phyloP scores from a whole-genome alignment of 2,888 invertebrate species.

The Trilocha varians region DNA sequence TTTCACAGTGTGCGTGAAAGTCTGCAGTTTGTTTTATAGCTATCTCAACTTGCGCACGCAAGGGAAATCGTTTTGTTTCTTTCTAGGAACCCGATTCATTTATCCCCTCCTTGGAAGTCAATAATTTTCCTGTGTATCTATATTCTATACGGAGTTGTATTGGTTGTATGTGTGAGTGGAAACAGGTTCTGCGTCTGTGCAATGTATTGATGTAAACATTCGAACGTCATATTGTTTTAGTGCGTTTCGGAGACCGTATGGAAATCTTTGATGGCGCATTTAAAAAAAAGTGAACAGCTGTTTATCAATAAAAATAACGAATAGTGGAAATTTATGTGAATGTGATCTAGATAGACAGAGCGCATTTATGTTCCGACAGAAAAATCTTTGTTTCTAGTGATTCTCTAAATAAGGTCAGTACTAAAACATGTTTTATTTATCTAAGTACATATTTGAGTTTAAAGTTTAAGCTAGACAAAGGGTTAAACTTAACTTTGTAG shows the following conservation, averaged over 20 bases:
- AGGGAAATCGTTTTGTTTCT: conserved; percentile 19
- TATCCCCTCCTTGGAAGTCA: conserved; percentile 42
- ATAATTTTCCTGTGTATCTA: conserved; percentile 30
- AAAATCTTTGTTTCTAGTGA: conserved; percentile 18
- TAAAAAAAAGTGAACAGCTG: conserved; percentile 56
- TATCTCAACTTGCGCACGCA: conserved; percentile 20
- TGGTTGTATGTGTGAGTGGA: conserved; percentile 36
- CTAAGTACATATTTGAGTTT: not conserved
- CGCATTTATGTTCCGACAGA: conserved; percentile 19
- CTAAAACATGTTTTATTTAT: no score
- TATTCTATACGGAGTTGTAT: conserved; percentile 14
- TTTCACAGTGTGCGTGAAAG: not conserved
- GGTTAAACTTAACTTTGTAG: no score
- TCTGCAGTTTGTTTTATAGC: conserved; percentile 36
- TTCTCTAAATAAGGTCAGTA: conserved; percentile 7
- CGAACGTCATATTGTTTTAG: conserved; percentile 60
- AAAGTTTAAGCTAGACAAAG: not conserved
- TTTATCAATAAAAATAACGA: conserved; percentile 23
- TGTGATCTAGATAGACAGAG: conserved; percentile 12
- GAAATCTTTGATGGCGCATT: conserved; percentile 36
- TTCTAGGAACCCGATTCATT: no score
- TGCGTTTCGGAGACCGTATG: conserved; percentile 52
- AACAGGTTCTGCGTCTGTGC: conserved; percentile 41
- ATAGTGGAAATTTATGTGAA: conserved; percentile 22
- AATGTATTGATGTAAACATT: conserved; percentile 65